A percentile compares a stretch with the other conserved stretches of the same genome.
These are phyloP conservation scores for Seriola dumerili DNA, from an alignment of 2,113 vertebrate genomes.

Conservation along the genomic window DNA sequence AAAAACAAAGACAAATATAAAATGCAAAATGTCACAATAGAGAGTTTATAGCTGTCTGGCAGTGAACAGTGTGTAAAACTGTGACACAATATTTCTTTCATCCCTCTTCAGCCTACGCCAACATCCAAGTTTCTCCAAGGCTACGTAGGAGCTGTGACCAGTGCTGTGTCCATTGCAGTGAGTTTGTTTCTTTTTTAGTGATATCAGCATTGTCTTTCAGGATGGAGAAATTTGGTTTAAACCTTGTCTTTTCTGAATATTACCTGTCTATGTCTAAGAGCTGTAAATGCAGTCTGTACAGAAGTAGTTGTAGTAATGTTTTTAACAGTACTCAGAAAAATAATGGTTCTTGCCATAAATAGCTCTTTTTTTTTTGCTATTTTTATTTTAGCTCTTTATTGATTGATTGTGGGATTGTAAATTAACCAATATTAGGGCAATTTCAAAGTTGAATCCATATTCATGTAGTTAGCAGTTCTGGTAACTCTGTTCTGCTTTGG, in stretches of 20 bases:
- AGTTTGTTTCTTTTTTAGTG: constrained; percentile 72
- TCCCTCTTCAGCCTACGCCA: constrained; percentile 89
- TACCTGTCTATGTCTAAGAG: background rate
- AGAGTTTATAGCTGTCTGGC: background rate
- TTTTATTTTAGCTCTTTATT: background rate
- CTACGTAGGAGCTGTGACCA: constrained; percentile 95
- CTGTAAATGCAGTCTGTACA: background rate
- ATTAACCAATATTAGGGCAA: background rate
- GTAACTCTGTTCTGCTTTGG: no score
- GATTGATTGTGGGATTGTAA: background rate
- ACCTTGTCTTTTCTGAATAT: background rate
- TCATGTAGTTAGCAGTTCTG: no score
- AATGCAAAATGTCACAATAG: background rate
- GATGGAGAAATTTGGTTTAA: background rate
- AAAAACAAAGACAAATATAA: background rate
- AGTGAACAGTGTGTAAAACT: background rate
- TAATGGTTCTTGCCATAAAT: background rate
- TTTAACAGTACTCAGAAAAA: no score
- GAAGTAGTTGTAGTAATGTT: background rate
- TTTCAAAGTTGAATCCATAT: background rate
- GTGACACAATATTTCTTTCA: background rate
- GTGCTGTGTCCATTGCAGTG: constrained; percentile 97
- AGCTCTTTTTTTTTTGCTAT: no score
- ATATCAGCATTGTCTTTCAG: background rate
- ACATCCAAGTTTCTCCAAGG: constrained; percentile 96